Conservation (phyloP, 2,888 invertebrate species). For the Phyllotreta cruciferae region DNA sequence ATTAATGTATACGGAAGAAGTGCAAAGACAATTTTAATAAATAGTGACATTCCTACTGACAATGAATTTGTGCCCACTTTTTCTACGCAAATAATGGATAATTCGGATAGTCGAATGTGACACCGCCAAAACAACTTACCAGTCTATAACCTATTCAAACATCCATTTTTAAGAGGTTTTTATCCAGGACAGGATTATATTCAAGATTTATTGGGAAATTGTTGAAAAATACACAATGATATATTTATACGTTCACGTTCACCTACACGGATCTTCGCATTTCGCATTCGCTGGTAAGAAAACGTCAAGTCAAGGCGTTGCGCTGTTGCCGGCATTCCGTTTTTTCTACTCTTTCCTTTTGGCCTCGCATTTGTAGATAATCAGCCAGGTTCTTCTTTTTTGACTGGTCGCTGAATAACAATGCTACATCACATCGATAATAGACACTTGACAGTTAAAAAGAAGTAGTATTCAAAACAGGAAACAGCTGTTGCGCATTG, state of each 20-base stretch:
- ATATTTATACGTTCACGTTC: constrained; percentile 48
- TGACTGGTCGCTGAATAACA: too few species aligned
- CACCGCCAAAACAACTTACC: constrained; percentile 37
- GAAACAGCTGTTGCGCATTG: too few species aligned
- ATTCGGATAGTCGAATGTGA: constrained; percentile 39
- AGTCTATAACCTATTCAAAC: constrained; percentile 45
- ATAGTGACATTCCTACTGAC: constrained; percentile 45
- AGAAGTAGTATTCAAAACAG: too few species aligned
- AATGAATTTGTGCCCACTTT: constrained; percentile 47
- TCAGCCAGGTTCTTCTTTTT: too few species aligned
- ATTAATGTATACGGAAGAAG: constrained; percentile 26
- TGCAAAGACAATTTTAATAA: constrained; percentile 31
- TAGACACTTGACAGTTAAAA: too few species aligned
- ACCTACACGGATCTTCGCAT: constrained; percentile 49
- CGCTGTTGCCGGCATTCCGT: constrained; percentile 13
- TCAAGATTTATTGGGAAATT: constrained; percentile 35
- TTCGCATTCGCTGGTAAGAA: constrained; percentile 42
- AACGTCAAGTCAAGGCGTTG: constrained; percentile 31
- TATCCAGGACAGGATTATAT: constrained; percentile 36
- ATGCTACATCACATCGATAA: too few species aligned
- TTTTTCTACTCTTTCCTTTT: too few species aligned
- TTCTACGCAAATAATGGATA: constrained; percentile 41
- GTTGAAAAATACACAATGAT: constrained; percentile 41
- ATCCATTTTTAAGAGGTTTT: constrained; percentile 40
- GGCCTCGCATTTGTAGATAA: too few species aligned